A percentile compares a stretch with the other conserved stretches of the same genome.
These are phyloP conservation scores for Psittacula cyanocephala DNA, from an alignment of 2,113 vertebrate genomes.

Conservation along the genomic window DNA sequence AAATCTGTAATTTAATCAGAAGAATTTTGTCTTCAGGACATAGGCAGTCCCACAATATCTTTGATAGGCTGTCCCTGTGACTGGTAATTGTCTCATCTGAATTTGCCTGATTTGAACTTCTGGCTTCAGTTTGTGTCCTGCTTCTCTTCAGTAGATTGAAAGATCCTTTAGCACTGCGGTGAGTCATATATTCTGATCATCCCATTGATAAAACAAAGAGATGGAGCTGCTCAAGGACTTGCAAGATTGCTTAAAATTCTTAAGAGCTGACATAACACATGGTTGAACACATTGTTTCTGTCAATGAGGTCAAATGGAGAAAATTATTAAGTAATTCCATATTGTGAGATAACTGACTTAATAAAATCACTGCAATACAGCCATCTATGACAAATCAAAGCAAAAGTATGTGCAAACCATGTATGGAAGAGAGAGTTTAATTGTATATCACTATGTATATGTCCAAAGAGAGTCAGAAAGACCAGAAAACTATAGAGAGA, in stretches of 20 bases:
- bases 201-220: constrained; percentile 6
- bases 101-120: background rate
- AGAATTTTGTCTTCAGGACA: background rate
- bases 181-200: background rate
- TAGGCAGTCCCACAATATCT: background rate
- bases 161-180: background rate
- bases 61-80: background rate
- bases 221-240: constrained; percentile 1
- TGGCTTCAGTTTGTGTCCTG: background rate
- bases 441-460: background rate
- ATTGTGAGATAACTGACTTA: background rate
- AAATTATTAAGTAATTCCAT: background rate
- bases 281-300: background rate
- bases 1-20: background rate
- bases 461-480: background rate
- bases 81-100: background rate
- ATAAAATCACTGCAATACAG: background rate
- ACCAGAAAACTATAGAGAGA: background rate
- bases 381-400: background rate
- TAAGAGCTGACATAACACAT: background rate
- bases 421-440: background rate
- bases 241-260: background rate
- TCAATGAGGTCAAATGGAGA: background rate
- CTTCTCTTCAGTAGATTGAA: background rate
- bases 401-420: background rate